Evolutionary conservation across 2,797 vertebrate genomes (phyloP).

Genomic region (Phaenicophaeus curvirostris): DNA sequence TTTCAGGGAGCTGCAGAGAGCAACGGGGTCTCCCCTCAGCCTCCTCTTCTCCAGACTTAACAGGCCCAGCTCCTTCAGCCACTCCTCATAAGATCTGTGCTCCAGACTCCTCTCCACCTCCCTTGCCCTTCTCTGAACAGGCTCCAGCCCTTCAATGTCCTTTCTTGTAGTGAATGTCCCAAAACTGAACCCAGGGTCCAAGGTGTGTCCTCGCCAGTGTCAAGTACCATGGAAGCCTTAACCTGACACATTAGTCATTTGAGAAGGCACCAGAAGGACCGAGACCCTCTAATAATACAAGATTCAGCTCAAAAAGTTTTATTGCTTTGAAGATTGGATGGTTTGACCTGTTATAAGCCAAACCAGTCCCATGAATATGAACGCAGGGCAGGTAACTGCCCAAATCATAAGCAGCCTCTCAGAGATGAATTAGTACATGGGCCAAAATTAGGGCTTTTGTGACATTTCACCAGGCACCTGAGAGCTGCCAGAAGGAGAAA

Average conservation of each 20-base stretch:
- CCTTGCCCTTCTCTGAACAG: no score
- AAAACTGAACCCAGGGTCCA: no score
- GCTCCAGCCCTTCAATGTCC: no score
- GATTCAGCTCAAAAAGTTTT: not conserved
- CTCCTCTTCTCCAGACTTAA: no score
- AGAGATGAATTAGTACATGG: not conserved
- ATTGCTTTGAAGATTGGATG: not conserved
- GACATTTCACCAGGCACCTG: not conserved
- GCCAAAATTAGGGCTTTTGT: not conserved
- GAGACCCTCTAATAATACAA: not conserved
- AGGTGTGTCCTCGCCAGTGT: no score
- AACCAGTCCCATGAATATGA: not conserved
- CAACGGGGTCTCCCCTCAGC: no score
- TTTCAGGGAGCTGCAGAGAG: no score
- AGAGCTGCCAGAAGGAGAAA: not conserved
- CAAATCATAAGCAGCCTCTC: not conserved
- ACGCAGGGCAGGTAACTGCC: not conserved
- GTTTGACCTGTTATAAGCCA: not conserved
- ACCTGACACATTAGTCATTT: not conserved
- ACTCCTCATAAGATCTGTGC: no score
- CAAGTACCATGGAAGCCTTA: not conserved
- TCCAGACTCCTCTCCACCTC: no score
- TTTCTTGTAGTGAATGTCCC: no score
- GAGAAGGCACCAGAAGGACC: not conserved
- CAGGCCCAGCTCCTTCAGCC: no score